These are phyloP conservation scores for Aldrovandia affinis DNA, from an alignment of 2,797 vertebrate species.

Conservation along the genomic window DNA sequence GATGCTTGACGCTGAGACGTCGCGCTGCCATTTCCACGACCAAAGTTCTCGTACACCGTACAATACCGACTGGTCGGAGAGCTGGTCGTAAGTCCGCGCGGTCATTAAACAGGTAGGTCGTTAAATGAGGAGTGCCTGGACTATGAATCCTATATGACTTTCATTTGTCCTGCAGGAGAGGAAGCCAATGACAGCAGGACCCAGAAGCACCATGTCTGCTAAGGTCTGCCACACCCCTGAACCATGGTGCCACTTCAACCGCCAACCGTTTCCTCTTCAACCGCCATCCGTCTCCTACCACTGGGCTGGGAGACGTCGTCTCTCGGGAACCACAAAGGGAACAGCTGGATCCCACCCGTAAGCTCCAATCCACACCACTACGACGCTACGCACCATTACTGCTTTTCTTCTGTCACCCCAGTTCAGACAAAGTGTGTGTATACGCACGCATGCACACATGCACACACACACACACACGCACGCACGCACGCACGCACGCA, in stretches of 20 bases:
- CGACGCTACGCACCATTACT: not conserved
- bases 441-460: slow-evolving; percentile 27
- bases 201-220: not conserved
- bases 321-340: not conserved
- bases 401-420: not conserved
- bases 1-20: too few relatives aligned
- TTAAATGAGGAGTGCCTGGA: too few relatives aligned
- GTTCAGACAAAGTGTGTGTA: not conserved
- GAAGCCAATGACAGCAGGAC: not conserved
- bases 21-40: too few relatives aligned
- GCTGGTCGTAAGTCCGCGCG: too few relatives aligned
- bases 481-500: slow-evolving; percentile 35
- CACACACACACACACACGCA: slow-evolving; percentile 31
- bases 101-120: too few relatives aligned
- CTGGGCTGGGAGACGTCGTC: not conserved
- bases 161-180: not conserved
- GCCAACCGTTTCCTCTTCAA: not conserved
- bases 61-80: too few relatives aligned
- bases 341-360: not conserved
- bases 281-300: too few relatives aligned
- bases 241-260: not conserved
- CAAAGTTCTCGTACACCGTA: too few relatives aligned
- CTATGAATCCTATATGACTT: not conserved
- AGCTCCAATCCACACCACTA: not conserved
- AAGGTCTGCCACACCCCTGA: not conserved